Percentiles rank a stretch among this genome's conserved stretches.
Conservation (phyloP, 1,140 invertebrate species). For the Bombus confusus region DNA sequence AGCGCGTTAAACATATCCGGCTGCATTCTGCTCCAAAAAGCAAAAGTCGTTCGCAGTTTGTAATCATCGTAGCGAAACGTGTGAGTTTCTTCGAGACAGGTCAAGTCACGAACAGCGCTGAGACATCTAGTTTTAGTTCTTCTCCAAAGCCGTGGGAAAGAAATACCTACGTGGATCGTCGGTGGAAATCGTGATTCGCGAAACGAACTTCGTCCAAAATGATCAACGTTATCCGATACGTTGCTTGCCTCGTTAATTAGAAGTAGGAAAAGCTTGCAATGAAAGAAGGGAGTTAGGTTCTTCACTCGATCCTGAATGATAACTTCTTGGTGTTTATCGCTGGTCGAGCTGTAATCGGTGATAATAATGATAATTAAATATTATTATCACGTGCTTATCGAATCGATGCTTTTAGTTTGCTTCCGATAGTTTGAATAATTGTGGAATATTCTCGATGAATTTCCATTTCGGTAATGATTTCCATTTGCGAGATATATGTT, state of each 20-base stretch:
- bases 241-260: background rate
- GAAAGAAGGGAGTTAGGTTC: background rate
- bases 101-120: background rate
- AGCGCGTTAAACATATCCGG: too few species aligned
- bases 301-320: background rate
- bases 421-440: too few species aligned
- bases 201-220: background rate
- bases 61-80: background rate
- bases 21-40: too few species aligned
- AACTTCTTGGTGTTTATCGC: background rate
- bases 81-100: slow-evolving; percentile 1
- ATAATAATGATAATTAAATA: too few species aligned
- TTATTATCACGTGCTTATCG: too few species aligned
- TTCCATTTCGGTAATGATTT: too few species aligned
- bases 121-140: background rate
- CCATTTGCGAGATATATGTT: too few species aligned
- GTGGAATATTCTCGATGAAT: too few species aligned
- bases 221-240: background rate
- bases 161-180: background rate
- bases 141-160: background rate
- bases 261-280: background rate
- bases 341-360: too few species aligned
- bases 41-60: background rate
- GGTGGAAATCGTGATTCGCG: background rate
- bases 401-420: too few species aligned